Percentiles rank a stretch among this genome's conserved stretches.
These are phyloP conservation scores for Alca torda DNA, from an alignment of 2,797 vertebrate genomes.

Conservation along the genomic window DNA sequence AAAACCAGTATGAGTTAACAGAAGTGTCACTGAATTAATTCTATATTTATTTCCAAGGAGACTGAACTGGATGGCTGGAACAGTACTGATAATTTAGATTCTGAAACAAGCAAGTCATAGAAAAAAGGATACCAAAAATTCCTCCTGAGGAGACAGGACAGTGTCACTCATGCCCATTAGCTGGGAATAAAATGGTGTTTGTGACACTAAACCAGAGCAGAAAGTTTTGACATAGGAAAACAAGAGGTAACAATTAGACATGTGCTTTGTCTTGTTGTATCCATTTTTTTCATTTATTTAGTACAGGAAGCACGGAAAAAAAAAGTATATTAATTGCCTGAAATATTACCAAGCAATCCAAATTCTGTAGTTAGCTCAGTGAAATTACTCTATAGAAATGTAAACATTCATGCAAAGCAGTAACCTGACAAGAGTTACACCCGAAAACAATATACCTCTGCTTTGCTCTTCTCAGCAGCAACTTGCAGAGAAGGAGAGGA, in stretches of 20 bases:
- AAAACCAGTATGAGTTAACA: neutral
- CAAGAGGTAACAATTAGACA: neutral
- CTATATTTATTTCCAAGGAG: neutral
- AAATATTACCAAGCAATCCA: neutral
- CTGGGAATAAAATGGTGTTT: neutral
- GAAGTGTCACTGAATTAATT: neutral
- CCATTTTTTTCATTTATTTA: neutral
- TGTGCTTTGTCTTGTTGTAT: neutral
- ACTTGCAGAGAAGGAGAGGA: slow-evolving; percentile 87
- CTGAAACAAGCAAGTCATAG: neutral
- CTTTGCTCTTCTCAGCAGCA: slow-evolving; percentile 87
- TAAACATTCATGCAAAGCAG: neutral
- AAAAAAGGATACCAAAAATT: neutral
- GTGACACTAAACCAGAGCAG: neutral
- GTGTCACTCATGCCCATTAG: neutral
- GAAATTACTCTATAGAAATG: neutral
- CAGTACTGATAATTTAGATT: neutral
- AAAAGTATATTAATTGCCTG: neutral
- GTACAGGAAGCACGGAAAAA: neutral
- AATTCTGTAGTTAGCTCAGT: neutral
- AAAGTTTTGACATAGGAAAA: neutral
- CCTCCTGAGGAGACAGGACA: neutral
- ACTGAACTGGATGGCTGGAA: neutral
- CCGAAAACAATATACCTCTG: slow-evolving; percentile 82
- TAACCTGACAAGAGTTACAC: neutral